phyloP scores from a whole-genome alignment of 1,140 invertebrate genomes.

The Lamellibrachia luymesi region DNA sequence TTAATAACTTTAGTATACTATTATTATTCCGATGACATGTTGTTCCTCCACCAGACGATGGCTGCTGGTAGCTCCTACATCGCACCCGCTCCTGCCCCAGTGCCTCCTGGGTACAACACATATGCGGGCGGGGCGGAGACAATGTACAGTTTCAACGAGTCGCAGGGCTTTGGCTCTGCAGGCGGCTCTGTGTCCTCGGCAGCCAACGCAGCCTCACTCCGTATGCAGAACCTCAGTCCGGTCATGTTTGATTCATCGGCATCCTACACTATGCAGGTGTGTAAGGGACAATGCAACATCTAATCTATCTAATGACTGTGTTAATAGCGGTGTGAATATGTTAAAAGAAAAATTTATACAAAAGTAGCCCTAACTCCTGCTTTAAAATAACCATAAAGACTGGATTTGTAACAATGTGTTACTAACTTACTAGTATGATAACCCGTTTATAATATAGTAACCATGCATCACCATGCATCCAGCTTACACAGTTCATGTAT shows the following conservation, averaged over 20 bases:
- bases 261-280: background rate
- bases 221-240: slow-evolving; percentile 11
- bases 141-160: background rate
- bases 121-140: background rate
- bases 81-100: background rate
- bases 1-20: background rate
- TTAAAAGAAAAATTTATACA: no score
- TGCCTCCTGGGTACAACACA: slow-evolving; percentile 1
- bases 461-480: no score
- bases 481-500: no score
- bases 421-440: no score
- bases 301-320: no score
- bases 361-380: no score
- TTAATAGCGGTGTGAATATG: no score
- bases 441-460: no score
- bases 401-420: no score
- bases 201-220: background rate
- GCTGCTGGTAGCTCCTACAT: background rate
- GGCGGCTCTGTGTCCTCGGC: background rate
- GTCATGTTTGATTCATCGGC: background rate
- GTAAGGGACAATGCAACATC: background rate
- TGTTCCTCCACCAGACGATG: background rate
- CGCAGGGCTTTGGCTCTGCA: background rate
- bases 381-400: no score
- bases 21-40: background rate